Conservation (phyloP, 2,888 invertebrate species). For the Drepana falcataria region DNA sequence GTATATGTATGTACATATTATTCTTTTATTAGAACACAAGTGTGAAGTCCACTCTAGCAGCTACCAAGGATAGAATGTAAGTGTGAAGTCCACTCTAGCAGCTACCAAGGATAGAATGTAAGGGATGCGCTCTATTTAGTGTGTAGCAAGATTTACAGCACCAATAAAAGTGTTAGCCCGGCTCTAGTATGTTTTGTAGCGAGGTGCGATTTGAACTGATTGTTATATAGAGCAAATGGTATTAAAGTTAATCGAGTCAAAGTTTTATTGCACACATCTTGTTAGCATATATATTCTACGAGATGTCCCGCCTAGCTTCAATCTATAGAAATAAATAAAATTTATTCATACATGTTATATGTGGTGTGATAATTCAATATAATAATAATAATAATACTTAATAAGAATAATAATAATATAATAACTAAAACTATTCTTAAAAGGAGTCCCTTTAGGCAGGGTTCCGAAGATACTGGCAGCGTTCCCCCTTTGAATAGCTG, state of each 20-base stretch:
- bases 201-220: neutral
- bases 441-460: too few species aligned
- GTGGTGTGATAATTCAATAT: too few species aligned
- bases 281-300: too few species aligned
- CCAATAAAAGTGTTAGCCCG: constrained; percentile 20
- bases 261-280: neutral
- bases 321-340: too few species aligned
- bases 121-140: constrained; percentile 27
- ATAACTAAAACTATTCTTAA: too few species aligned
- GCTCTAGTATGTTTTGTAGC: neutral
- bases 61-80: neutral
- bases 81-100: neutral
- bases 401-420: too few species aligned
- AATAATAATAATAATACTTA: too few species aligned
- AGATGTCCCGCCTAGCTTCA: too few species aligned
- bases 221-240: neutral
- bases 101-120: constrained; percentile 6
- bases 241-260: neutral
- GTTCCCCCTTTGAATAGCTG: too few species aligned
- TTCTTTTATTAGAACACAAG: neutral
- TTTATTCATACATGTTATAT: too few species aligned
- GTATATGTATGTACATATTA: too few species aligned
- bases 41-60: neutral
- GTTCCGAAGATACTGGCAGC: too few species aligned
- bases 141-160: constrained; percentile 25